Conservation (phyloP, 2,797 vertebrate species). For the Distichodus sexfasciatus region DNA sequence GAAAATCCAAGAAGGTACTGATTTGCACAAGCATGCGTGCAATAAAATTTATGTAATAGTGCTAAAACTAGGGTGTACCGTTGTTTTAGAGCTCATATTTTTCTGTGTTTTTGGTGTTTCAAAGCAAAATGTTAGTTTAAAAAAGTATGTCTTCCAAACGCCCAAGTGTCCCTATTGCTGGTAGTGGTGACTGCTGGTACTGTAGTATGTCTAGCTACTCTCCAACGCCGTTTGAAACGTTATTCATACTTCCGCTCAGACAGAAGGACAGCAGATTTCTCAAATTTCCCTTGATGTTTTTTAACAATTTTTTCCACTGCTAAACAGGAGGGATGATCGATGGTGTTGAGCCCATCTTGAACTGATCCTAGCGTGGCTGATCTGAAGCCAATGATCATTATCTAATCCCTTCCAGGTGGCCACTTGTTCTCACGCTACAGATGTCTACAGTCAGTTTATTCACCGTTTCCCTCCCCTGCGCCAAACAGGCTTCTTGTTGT, state of each 20-base stretch:
- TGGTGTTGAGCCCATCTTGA: conserved; percentile 32
- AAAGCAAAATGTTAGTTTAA: too few relatives aligned
- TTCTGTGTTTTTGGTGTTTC: too few relatives aligned
- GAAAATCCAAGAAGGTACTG: too few relatives aligned
- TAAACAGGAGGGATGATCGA: conserved; percentile 25
- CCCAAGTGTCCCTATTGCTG: too few relatives aligned
- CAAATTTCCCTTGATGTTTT: conserved; percentile 22
- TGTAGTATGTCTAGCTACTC: too few relatives aligned
- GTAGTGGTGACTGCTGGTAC: too few relatives aligned
- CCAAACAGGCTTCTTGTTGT: not conserved
- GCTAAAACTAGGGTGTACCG: too few relatives aligned
- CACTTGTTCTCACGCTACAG: not conserved
- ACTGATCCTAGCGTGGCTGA: conserved; percentile 28
- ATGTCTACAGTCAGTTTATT: not conserved
- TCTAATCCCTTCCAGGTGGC: conserved; percentile 47
- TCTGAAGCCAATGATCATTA: conserved; percentile 41
- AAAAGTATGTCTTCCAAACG: too few relatives aligned
- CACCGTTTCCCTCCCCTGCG: not conserved
- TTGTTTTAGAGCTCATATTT: too few relatives aligned
- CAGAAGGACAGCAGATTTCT: conserved; percentile 18
- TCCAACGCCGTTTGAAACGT: too few relatives aligned
- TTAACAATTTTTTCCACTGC: conserved; percentile 27
- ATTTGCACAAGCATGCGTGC: too few relatives aligned
- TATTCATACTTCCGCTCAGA: conserved; percentile 20
- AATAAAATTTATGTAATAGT: too few relatives aligned